These are phyloP conservation scores for Hydropsyche betteni DNA, from an alignment of 2,888 invertebrate genomes.

Conservation along the genomic window DNA sequence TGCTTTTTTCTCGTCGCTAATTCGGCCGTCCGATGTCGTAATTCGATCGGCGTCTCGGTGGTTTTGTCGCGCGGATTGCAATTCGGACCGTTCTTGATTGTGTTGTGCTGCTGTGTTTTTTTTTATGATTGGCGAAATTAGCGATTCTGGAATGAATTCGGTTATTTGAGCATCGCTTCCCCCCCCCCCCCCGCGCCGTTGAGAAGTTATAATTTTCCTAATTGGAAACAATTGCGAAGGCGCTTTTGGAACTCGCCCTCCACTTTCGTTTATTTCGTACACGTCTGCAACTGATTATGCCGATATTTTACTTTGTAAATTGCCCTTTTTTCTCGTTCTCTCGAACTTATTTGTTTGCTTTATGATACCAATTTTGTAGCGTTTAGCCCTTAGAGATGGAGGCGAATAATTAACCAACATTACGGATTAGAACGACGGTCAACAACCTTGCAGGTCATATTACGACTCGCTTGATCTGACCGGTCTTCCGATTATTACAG, in stretches of 20 bases:
- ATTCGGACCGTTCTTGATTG: too few relatives aligned
- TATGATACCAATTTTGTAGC: too few relatives aligned
- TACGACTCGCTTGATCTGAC: conserved; percentile 27
- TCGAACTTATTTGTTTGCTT: not conserved
- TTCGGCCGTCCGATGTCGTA: too few relatives aligned
- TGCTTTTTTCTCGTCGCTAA: too few relatives aligned
- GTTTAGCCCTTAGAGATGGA: not conserved
- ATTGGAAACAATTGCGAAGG: conserved; percentile 12
- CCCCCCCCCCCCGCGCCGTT: not conserved
- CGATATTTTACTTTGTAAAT: conserved; percentile 18
- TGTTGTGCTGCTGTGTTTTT: too few relatives aligned
- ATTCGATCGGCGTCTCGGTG: too few relatives aligned
- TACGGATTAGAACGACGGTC: conserved; percentile 28
- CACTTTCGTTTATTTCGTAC: conserved; percentile 8
- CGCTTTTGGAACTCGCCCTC: not conserved
- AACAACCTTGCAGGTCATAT: conserved; percentile 29
- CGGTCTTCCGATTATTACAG: conserved; percentile 28
- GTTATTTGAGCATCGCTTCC: too few relatives aligned
- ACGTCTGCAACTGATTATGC: conserved; percentile 21
- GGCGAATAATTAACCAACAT: conserved; percentile 19
- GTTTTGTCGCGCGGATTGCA: too few relatives aligned
- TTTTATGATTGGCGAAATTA: too few relatives aligned
- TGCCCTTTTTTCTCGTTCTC: not conserved
- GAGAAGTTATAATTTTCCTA: conserved; percentile 24
- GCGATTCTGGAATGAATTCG: too few relatives aligned